Conservation (phyloP, 1,140 invertebrate genomes). For the Habropoda laboriosa region DNA sequence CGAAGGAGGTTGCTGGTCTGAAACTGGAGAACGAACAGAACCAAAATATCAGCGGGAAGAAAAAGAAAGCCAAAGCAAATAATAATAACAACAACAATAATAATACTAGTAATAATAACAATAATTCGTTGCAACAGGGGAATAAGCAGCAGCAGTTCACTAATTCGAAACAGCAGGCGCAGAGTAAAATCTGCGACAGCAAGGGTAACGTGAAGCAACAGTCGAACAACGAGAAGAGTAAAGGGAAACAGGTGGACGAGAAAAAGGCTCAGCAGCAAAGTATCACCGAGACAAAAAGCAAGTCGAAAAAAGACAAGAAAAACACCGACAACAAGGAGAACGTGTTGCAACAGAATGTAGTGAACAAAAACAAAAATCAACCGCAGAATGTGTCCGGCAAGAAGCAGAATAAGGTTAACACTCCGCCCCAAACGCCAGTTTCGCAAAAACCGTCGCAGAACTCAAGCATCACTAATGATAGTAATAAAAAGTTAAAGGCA, state of each 20-base stretch:
- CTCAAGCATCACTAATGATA: conserved; percentile 54
- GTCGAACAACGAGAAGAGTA: conserved; percentile 67
- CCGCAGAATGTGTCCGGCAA: conserved; percentile 63
- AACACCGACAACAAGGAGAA: conserved; percentile 78
- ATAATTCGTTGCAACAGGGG: conserved; percentile 46
- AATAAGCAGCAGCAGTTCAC: conserved; percentile 67
- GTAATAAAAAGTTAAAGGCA: conserved; percentile 62
- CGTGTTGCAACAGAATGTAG: conserved; percentile 58
- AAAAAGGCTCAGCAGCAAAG: conserved; percentile 61
- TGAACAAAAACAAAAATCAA: conserved; percentile 66
- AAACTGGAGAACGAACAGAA: conserved; percentile 69
- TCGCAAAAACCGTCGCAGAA: conserved; percentile 66
- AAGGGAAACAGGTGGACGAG: conserved; percentile 68
- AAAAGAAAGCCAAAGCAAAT: conserved; percentile 81
- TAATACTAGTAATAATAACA: conserved; percentile 42
- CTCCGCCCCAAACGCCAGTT: conserved; percentile 52
- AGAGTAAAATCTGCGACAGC: conserved; percentile 47
- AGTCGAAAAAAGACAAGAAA: conserved; percentile 78
- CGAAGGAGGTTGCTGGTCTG: conserved; percentile 79
- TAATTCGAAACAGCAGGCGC: conserved; percentile 63
- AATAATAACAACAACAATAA: conserved; percentile 54
- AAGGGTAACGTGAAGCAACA: conserved; percentile 59
- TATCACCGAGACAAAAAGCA: conserved; percentile 65
- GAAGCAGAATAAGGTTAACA: conserved; percentile 65
- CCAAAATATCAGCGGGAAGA: conserved; percentile 73